Evolutionary conservation across 2,113 vertebrate species (phyloP).

Genomic region (Haemorhous mexicanus): DNA sequence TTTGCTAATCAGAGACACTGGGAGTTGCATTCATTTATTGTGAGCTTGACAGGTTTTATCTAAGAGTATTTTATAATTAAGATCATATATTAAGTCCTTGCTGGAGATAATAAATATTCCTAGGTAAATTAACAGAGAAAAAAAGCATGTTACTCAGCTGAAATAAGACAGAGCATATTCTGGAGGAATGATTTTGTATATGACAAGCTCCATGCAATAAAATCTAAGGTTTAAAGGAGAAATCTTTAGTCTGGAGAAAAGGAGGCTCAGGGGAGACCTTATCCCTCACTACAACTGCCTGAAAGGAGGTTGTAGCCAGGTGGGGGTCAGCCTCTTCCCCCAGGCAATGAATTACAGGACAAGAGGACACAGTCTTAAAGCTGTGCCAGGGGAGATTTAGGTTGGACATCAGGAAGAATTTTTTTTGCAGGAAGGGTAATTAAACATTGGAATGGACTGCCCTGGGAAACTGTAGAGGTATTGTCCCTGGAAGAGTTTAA

Average conservation of each 20-base stretch:
- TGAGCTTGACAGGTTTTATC: constrained; percentile 13
- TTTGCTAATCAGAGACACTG: constrained; percentile 6
- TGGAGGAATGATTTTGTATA: background rate
- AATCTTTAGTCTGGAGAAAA: background rate
- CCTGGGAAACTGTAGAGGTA: background rate
- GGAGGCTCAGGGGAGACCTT: background rate
- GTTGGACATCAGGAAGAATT: background rate
- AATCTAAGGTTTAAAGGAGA: background rate
- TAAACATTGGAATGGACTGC: background rate
- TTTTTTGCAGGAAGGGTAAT: background rate
- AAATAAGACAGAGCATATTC: background rate
- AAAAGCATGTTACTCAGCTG: background rate
- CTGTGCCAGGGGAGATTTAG: background rate
- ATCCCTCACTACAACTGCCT: background rate
- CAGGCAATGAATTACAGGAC: background rate
- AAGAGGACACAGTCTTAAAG: background rate
- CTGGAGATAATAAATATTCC: constrained; percentile 25
- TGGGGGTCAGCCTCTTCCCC: background rate
- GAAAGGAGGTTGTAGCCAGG: background rate
- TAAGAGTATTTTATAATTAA: constrained; percentile 33
- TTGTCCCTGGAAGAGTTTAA: background rate
- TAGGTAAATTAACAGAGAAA: background rate
- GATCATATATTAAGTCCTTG: background rate
- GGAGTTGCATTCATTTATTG: constrained; percentile 12
- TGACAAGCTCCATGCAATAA: background rate